Conservation (phyloP, 2,113 vertebrate species). For the Cricetomys ansorgei region DNA sequence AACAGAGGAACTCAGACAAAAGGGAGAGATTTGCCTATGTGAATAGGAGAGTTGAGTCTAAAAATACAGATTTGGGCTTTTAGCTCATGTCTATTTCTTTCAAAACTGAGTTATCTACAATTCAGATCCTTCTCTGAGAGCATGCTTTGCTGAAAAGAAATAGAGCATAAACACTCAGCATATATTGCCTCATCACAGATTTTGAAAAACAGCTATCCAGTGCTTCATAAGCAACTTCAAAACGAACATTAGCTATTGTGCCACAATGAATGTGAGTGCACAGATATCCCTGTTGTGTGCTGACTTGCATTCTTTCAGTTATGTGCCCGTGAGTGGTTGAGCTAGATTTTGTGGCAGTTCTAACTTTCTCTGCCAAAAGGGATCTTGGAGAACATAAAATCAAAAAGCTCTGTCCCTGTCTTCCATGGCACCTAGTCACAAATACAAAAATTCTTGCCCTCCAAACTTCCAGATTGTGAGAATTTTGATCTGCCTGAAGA, state of each 20-base stretch:
- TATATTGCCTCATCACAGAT: neutral
- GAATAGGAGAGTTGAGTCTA: neutral
- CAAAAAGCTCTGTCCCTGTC: neutral
- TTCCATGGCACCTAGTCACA: neutral
- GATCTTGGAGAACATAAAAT: neutral
- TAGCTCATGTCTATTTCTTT: neutral
- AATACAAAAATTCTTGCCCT: neutral
- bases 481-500: constrained; percentile 86
- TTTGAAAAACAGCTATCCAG: neutral
- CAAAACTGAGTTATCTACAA: neutral
- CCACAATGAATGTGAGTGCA: neutral
- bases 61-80: neutral
- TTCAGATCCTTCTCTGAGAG: neutral
- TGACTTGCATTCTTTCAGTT: neutral
- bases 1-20: neutral
- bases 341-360: neutral
- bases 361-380: constrained; percentile 14
- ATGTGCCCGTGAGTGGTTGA: neutral
- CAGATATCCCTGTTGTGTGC: neutral
- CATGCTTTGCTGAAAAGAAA: neutral
- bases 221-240: neutral
- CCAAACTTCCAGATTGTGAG: constrained; percentile 80
- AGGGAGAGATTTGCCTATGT: neutral
- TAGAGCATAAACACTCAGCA: neutral
- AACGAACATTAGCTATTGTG: neutral